Base-by-base conservation (phyloP, 2,113 vertebrate species). In the Apus apus region DNA sequence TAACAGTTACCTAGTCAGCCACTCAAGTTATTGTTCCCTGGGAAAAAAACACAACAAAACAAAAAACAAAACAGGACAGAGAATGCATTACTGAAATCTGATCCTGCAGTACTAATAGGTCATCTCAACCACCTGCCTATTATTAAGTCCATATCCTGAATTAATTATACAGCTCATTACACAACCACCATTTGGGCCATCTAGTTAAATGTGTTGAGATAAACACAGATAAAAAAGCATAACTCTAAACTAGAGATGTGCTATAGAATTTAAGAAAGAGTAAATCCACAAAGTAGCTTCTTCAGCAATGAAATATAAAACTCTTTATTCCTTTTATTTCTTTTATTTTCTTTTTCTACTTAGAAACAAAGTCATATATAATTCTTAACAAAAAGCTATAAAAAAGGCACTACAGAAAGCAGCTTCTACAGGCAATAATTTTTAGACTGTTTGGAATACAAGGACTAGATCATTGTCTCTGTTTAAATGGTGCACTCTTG, bases 141-240 rank as follows among this genome's bases (percentile, higher is more conserved):
- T 87, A 82, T 83, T 73, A 93, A 83, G 67, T 66, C 34, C 20
- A 32, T 65, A 62, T 50, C 51, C 77, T 93, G 87, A 92, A 96
- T 68, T 74, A 89, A 76, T 96, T 94, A 58, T 53, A 68, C 6
- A 74, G 62, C 50, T 89, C 46, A 72, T 91, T 89, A 65, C 81
- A 72, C 77, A 75, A 36, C 65, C 71, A 65, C 25, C 40, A 3
- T 40, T 87, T 20, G 11, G 58, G 8, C 54, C 46, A 87, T 64
- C 57, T 64, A 53, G 74, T 75, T 78, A 85, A 93, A 77, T 11
- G 32, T 12, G 21, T 26, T 21, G 53, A 70, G 61, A 85, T 54
- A 93, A 92, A 85, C 56, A 2, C 10, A 34, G 16, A 43, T 38
- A 50, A 83, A 86, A 94, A 81, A 14, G 20, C 54, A 29, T 18